Percentiles rank a stretch among this genome's conserved stretches.
Evolutionary conservation across 2,113 vertebrate genomes (phyloP).

Genomic region (Cyanoramphus novaezelandiae): DNA sequence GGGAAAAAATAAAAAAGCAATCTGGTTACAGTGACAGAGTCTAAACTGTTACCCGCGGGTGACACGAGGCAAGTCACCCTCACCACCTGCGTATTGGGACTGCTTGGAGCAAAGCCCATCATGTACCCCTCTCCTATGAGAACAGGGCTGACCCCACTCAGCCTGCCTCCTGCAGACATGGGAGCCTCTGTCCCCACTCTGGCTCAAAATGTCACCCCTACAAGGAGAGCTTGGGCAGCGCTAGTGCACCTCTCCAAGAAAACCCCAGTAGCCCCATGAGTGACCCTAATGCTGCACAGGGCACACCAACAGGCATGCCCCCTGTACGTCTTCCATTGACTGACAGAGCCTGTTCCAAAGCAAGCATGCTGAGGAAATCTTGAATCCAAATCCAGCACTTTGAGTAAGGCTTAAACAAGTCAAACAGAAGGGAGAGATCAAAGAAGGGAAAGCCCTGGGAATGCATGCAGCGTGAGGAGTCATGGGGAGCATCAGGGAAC

Average conservation of each 20-base stretch:
- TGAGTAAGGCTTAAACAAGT: background rate
- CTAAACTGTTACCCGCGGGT: background rate
- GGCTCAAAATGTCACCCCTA: background rate
- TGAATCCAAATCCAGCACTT: background rate
- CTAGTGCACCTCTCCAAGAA: background rate
- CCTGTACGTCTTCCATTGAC: background rate
- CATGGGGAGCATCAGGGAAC: background rate
- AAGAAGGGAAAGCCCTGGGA: background rate
- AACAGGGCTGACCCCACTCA: background rate
- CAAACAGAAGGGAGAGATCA: background rate
- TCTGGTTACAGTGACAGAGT: background rate
- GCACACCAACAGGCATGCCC: fast-evolving
- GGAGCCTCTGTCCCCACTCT: background rate
- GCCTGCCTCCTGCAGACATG: fast-evolving
- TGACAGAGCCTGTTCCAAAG: background rate
- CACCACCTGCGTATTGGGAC: fast-evolving
- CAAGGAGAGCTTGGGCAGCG: fast-evolving
- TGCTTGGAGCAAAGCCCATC: background rate
- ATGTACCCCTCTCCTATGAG: fast-evolving
- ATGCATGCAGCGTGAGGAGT: background rate
- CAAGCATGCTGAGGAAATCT: background rate
- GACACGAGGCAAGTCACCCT: background rate
- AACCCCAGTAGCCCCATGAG: background rate
- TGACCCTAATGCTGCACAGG: fast-evolving
- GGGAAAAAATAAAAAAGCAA: background rate